Conservation (phyloP, 2,113 vertebrate species). For the Forbesichthys agassizii region DNA sequence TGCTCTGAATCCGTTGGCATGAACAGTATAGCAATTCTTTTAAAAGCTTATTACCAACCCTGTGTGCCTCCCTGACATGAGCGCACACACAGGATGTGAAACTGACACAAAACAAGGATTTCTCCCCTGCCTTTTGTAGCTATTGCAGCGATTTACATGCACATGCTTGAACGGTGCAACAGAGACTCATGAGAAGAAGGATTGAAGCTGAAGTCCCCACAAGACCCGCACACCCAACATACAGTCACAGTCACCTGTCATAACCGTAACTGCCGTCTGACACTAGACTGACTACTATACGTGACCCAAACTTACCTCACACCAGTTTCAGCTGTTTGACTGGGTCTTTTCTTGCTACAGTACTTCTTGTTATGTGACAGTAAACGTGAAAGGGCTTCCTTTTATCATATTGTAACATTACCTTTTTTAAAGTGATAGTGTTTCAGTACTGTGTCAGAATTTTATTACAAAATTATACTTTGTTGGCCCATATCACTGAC, state of each 20-base stretch:
- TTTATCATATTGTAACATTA: no score
- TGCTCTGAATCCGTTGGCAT: background rate
- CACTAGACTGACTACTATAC: conserved; percentile 35
- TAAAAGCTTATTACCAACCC: background rate
- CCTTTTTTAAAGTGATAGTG: no score
- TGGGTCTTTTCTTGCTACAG: no score
- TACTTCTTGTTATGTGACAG: no score
- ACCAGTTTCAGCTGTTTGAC: background rate
- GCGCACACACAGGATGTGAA: background rate
- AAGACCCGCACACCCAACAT: background rate
- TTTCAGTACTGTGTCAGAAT: no score
- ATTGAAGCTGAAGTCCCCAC: background rate
- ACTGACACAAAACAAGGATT: background rate
- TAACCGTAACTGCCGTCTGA: conserved; percentile 15
- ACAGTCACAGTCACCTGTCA: conserved; percentile 33
- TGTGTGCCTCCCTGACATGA: background rate
- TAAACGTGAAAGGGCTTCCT: no score
- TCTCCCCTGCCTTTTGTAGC: background rate
- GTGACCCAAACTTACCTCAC: conserved; percentile 30
- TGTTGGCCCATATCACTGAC: no score
- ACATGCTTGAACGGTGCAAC: conserved; percentile 15
- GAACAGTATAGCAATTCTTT: background rate
- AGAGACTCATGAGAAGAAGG: background rate
- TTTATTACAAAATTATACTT: no score
- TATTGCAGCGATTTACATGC: conserved; percentile 18